Evolutionary conservation across 2,888 invertebrate genomes (phyloP).

Genomic region (Syrphus vitripennis): DNA sequence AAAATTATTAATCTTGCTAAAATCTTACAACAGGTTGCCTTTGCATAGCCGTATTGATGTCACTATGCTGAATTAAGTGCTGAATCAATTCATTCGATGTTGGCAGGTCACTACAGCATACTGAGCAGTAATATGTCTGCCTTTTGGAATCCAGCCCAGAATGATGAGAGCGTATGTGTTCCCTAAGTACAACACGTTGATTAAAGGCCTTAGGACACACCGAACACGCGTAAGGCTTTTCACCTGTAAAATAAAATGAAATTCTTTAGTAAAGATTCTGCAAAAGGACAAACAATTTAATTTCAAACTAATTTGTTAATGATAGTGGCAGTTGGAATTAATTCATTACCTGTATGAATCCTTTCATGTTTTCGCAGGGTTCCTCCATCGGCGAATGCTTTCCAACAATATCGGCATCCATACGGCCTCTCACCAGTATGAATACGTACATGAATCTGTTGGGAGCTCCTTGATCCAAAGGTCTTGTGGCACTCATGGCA

Average conservation of each 20-base stretch:
- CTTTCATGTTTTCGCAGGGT: conserved; percentile 92
- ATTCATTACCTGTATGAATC: conserved; percentile 87
- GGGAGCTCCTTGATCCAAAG: conserved; percentile 92
- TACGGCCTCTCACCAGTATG: conserved; percentile 93
- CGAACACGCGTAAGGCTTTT: conserved; percentile 93
- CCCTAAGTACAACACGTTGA: conserved; percentile 91
- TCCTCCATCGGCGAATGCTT: conserved; percentile 94
- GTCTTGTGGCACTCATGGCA: conserved; percentile 93
- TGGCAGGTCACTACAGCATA: conserved; percentile 87
- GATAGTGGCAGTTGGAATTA: not conserved
- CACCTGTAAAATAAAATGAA: conserved; percentile 82
- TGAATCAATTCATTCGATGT: conserved; percentile 90
- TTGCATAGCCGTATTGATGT: conserved; percentile 91
- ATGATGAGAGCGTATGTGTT: conserved; percentile 93
- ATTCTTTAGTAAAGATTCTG: too few relatives aligned
- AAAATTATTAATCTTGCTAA: not conserved
- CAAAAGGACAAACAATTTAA: not conserved
- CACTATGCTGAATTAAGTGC: conserved; percentile 92
- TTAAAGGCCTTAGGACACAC: conserved; percentile 94
- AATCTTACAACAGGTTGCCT: conserved; percentile 86
- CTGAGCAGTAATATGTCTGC: conserved; percentile 88
- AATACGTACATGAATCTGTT: conserved; percentile 92
- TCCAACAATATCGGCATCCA: conserved; percentile 93
- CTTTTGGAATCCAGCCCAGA: conserved; percentile 89
- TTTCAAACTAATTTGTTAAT: not conserved